Evolutionary conservation across 2,888 invertebrate species (phyloP).

Genomic region (Sussaba pulchella): DNA sequence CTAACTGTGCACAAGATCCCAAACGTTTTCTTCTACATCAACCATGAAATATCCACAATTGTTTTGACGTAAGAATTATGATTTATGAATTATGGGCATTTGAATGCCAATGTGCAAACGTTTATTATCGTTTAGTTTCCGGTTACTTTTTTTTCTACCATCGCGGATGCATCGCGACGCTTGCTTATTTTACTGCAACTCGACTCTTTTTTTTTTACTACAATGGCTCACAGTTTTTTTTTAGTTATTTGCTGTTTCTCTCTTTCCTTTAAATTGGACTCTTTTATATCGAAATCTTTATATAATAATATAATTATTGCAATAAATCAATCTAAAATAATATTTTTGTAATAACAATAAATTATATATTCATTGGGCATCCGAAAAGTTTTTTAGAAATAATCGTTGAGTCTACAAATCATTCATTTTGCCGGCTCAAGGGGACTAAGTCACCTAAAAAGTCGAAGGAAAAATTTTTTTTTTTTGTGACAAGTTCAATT

Average conservation of each 20-base stretch:
- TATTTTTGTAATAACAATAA: too few relatives aligned
- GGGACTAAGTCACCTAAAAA: too few relatives aligned
- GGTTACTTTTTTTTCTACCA: neutral
- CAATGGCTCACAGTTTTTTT: neutral
- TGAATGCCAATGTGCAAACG: neutral
- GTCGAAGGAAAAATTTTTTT: too few relatives aligned
- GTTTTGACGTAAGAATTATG: neutral
- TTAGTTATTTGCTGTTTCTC: neutral
- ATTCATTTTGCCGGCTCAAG: too few relatives aligned
- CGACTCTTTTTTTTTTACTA: neutral
- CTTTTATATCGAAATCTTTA: too few relatives aligned
- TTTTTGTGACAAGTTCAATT: too few relatives aligned
- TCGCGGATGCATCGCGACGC: neutral
- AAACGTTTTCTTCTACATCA: neutral
- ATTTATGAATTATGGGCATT: neutral
- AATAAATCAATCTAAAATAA: too few relatives aligned
- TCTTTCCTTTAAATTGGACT: too few relatives aligned
- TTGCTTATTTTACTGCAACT: neutral
- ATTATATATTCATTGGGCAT: too few relatives aligned
- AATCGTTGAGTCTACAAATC: too few relatives aligned
- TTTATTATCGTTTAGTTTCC: conserved; percentile 9
- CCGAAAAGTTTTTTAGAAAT: too few relatives aligned
- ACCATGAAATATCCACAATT: conserved; percentile 10
- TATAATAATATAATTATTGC: too few relatives aligned
- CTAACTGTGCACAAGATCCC: conserved; percentile 17